Conservation (phyloP, 1,140 invertebrate species). For the Drosophila aff. region DNA sequence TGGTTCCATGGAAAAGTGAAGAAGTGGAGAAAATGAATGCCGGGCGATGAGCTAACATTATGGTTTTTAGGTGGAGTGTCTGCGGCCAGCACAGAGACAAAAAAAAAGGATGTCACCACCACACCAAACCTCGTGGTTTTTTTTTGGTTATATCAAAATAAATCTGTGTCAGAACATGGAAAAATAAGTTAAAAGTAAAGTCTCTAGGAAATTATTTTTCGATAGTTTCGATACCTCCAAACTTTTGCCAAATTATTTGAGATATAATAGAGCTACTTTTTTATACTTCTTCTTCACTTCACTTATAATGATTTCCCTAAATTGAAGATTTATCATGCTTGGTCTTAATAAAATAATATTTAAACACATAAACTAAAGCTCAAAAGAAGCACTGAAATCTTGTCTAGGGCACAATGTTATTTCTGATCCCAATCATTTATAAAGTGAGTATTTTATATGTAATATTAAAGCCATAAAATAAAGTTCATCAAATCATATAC, state of each 20-base stretch:
- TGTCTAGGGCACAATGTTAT: too few relatives aligned
- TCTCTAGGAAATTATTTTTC: too few relatives aligned
- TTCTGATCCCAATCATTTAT: too few relatives aligned
- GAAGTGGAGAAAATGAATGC: slow-evolving; percentile 48
- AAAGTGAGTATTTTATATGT: background rate
- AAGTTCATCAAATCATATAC: background rate
- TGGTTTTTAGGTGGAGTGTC: slow-evolving; percentile 24
- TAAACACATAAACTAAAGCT: background rate
- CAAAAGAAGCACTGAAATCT: too few relatives aligned
- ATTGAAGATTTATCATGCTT: background rate
- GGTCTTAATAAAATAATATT: too few relatives aligned
- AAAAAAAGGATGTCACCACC: slow-evolving; percentile 7
- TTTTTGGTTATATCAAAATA: background rate
- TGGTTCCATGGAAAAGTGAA: slow-evolving; percentile 52
- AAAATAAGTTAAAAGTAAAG: background rate
- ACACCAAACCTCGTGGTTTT: background rate
- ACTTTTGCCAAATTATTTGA: too few relatives aligned
- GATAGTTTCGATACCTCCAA: background rate
- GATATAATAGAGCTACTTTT: background rate
- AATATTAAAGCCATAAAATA: background rate
- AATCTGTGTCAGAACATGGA: background rate
- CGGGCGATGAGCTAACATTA: slow-evolving; percentile 35
- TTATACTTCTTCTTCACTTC: too few relatives aligned
- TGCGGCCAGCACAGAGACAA: slow-evolving; percentile 22
- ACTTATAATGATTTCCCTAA: background rate